Conservation (phyloP, 2,888 invertebrate species). For the Pseudanteris insignis region DNA sequence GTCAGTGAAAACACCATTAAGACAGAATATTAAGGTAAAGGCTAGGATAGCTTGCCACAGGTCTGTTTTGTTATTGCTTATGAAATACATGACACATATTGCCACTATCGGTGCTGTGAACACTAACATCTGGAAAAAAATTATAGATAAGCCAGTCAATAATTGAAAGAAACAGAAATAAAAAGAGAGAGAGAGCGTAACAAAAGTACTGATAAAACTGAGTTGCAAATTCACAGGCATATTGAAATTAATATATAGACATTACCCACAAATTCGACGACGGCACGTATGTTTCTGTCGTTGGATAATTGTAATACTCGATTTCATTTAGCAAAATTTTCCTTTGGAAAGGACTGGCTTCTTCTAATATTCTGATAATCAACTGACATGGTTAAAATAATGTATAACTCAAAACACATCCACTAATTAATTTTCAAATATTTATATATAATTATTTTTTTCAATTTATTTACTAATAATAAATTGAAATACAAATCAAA, state of each 20-base stretch:
- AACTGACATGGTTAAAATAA: background rate
- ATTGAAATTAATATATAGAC: background rate
- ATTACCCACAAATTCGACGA: background rate
- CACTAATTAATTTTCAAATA: background rate
- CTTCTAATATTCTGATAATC: background rate
- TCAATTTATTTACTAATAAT: background rate
- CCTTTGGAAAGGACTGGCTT: background rate
- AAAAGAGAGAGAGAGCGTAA: too few species aligned
- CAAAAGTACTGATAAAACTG: too few species aligned
- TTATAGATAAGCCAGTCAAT: too few species aligned
- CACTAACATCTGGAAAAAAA: constrained; percentile 39
- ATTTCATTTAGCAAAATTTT: background rate
- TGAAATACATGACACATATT: constrained; percentile 64
- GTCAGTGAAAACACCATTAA: constrained; percentile 76
- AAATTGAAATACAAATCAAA: too few species aligned
- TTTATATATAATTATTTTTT: background rate
- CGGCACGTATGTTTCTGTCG: background rate
- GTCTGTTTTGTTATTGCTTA: constrained; percentile 73
- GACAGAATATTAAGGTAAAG: constrained; percentile 73
- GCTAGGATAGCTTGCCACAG: constrained; percentile 73
- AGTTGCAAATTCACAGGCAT: too few species aligned
- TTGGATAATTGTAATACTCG: background rate
- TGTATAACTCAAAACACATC: background rate
- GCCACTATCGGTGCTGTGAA: background rate
- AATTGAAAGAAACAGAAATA: too few species aligned